These are phyloP conservation scores for Syngnathus acus DNA, from an alignment of 2,797 vertebrate species.

Conservation along the genomic window DNA sequence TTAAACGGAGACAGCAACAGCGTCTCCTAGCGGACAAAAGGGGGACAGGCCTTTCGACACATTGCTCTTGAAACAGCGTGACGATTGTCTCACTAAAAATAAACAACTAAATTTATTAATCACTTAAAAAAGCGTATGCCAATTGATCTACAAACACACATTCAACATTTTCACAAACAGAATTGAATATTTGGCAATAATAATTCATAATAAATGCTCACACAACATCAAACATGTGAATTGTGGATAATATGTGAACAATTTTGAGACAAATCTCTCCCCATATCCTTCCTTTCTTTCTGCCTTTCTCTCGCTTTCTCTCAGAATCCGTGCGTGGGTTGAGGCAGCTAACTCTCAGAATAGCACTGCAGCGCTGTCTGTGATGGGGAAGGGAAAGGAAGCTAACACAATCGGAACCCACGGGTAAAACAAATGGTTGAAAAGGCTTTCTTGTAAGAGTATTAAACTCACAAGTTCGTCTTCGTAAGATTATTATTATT, in stretches of 20 bases:
- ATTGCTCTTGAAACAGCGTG: too few species aligned
- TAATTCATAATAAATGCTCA: too few species aligned
- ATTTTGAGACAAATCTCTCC: conserved; percentile 19
- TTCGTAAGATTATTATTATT: not conserved
- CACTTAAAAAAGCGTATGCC: too few species aligned
- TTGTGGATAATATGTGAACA: too few species aligned
- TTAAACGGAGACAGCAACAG: too few species aligned
- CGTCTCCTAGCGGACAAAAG: too few species aligned
- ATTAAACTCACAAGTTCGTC: not conserved
- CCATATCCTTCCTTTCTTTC: conserved; percentile 27
- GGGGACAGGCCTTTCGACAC: too few species aligned
- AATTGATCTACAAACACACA: too few species aligned
- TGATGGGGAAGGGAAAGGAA: conserved; percentile 50
- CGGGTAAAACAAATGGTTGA: not conserved
- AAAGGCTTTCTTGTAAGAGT: not conserved
- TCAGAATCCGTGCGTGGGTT: conserved; percentile 79
- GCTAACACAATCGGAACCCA: not conserved
- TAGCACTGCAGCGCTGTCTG: conserved; percentile 79
- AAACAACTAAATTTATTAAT: not conserved
- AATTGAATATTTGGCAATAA: too few species aligned
- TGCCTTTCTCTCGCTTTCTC: conserved; percentile 65
- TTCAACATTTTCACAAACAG: too few species aligned
- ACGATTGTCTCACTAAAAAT: too few species aligned
- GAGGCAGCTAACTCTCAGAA: conserved; percentile 80
- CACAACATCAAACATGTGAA: too few species aligned